phyloP scores from a whole-genome alignment of 1,140 invertebrate genomes.

The Gonatopus flavifemur region DNA sequence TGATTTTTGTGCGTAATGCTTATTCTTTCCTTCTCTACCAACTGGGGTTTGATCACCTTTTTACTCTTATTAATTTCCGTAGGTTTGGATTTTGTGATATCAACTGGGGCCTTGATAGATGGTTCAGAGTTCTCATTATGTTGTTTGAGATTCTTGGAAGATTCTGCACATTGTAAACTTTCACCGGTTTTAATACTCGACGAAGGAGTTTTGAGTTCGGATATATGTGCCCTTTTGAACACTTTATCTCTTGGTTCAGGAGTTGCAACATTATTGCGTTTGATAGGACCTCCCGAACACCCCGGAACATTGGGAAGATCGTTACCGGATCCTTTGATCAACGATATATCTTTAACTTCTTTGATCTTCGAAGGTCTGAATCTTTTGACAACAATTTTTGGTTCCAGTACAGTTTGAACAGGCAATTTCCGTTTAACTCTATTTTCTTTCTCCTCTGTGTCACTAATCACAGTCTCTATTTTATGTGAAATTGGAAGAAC shows the following conservation, averaged over 20 bases:
- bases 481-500: no score
- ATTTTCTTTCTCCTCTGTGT: not conserved
- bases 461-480: not conserved
- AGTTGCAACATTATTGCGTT: no score
- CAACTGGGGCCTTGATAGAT: not conserved
- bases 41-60: conserved; percentile 21
- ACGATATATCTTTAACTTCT: no score
- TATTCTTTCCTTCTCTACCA: conserved; percentile 35
- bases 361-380: no score
- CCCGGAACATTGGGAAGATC: no score
- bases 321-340: no score
- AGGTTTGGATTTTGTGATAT: not conserved
- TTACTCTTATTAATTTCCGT: not conserved
- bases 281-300: no score
- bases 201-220: not conserved
- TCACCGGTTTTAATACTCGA: not conserved
- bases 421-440: not conserved
- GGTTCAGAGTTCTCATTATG: not conserved
- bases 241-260: no score
- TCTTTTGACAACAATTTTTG: no score
- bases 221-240: conserved; percentile 1
- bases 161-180: not conserved
- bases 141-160: not conserved
- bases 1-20: conserved; percentile 13
- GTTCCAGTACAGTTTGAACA: no score